Base-by-base conservation (phyloP, 2,113 vertebrate genomes). In the Gymnarchus niloticus region DNA sequence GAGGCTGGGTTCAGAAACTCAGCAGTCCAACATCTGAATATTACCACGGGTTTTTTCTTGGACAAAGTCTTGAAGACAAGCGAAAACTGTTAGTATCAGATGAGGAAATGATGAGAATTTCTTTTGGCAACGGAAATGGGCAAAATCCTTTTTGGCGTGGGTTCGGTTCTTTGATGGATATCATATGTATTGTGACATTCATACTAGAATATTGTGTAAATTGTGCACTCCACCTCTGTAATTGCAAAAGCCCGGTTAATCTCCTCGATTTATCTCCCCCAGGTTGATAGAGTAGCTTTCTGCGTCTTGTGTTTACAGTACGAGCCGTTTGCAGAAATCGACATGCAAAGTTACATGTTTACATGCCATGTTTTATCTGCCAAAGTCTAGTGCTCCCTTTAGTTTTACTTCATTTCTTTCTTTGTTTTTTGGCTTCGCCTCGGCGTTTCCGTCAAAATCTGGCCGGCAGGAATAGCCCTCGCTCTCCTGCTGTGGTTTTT, bases 101-200 rank as follows among this genome's bases (percentile, higher is more conserved):
- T 49, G 21, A 25, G 44, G 54, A 41, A 52, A 25, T 83, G 33
- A 57, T 46, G n/a, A n/a, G n/a, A n/a, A n/a, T n/a, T n/a, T n/a
- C 28, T 25, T 49, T 56, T 41, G 8, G 12, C 21, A n/a, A 59
- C 41, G 3, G 23, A 37, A 21, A 19, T 54, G n/a, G 28, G 41
- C 33, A 25, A 12, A 28, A 44, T 83, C 56, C 21, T 3, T 83
- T 56, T 49, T 48, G 48, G 61, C 14, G 7, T 37, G 28, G 81
- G 17, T 77, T 78, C 23, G 25, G 33, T 19, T 19, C 69, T 19
- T 54, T 56, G 14, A 56, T 82, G 9, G 28, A 37, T 52, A 37
- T 82, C 19, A 7, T 83, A 23, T 57, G 82, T 83, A 57, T 54
- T 54, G 48, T 82, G 80, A 82, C 48, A 33, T 82, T 82, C 25